Conservation (phyloP, 2,113 vertebrate genomes). For the Spheniscus mendiculus region DNA sequence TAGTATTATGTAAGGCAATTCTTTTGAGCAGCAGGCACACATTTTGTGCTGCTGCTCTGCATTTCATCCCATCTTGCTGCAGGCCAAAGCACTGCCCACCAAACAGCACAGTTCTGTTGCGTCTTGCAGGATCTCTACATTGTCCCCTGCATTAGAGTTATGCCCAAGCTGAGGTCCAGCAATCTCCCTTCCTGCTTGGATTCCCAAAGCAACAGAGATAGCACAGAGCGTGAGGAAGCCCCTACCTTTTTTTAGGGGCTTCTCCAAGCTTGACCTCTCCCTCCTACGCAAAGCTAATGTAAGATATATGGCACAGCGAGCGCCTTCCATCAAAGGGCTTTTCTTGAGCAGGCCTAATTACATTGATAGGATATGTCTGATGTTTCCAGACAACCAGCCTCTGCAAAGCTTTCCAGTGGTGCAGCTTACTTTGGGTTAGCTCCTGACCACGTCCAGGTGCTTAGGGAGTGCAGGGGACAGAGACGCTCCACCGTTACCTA, state of each 20-base stretch:
- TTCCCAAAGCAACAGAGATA: background rate
- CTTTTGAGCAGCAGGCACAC: background rate
- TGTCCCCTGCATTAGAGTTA: background rate
- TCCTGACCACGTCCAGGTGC: background rate
- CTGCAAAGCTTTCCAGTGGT: background rate
- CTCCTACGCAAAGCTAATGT: background rate
- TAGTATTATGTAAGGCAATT: background rate
- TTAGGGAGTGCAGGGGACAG: background rate
- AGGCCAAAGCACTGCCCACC: background rate
- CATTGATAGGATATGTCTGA: background rate
- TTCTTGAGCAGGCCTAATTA: background rate
- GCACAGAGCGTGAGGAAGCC: background rate
- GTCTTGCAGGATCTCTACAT: background rate
- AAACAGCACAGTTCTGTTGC: background rate
- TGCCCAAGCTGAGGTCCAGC: background rate
- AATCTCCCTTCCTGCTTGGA: background rate
- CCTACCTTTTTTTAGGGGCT: background rate
- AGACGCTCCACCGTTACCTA: background rate
- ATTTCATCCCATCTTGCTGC: background rate
- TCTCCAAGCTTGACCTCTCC: background rate
- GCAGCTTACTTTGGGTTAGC: background rate
- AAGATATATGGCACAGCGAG: background rate
- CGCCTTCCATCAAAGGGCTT: background rate
- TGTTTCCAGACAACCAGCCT: background rate
- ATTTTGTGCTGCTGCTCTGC: background rate